A percentile compares a stretch with the other conserved stretches of the same genome.
Evolutionary conservation across 1,140 invertebrate species (phyloP).

Genomic region (Gyrodactylus bullatarudis): DNA sequence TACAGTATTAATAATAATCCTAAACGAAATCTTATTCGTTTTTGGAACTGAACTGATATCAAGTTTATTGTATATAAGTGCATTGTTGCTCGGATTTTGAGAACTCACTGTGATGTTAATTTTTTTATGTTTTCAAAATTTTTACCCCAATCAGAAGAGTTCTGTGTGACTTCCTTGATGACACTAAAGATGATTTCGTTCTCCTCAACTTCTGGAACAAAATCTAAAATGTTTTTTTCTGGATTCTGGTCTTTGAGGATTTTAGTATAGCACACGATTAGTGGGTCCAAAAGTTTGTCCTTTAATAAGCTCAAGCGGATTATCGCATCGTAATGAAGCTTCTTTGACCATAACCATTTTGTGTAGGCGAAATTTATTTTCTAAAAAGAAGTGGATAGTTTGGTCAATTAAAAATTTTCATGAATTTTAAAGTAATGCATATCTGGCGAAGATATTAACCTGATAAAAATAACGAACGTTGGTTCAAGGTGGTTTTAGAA

Average conservation of each 20-base stretch:
- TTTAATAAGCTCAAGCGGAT: neutral
- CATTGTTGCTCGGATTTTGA: too few species aligned
- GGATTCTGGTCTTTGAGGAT: neutral
- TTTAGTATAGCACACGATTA: neutral
- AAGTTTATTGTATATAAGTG: too few species aligned
- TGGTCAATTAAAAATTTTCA: too few species aligned
- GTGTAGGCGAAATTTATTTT: neutral
- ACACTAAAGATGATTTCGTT: neutral
- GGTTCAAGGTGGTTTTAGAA: too few species aligned
- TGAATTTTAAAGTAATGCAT: too few species aligned
- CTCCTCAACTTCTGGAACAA: neutral
- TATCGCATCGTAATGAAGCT: neutral
- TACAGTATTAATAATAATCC: too few species aligned
- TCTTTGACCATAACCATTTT: neutral
- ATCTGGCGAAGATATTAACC: too few species aligned
- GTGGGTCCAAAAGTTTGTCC: neutral
- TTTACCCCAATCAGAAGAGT: neutral
- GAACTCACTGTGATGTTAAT: neutral
- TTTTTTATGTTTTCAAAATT: neutral
- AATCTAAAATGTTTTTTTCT: neutral
- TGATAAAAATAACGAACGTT: too few species aligned
- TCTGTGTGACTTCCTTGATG: neutral
- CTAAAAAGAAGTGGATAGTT: neutral
- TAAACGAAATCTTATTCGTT: too few species aligned
- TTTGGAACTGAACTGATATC: too few species aligned